Conservation (phyloP, 1,140 invertebrate species). For the Cheumatopsyche charites region DNA sequence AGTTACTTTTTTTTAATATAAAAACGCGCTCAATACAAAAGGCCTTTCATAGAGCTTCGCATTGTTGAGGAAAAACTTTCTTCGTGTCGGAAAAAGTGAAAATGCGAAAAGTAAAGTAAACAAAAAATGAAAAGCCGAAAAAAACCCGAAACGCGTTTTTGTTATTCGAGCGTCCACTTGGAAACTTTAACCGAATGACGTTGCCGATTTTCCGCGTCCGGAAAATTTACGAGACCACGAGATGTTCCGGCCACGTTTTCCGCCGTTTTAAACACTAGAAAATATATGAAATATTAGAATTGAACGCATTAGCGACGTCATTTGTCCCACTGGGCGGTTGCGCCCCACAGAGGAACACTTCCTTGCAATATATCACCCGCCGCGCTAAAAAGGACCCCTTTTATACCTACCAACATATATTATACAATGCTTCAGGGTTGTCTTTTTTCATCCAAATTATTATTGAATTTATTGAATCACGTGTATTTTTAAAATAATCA, state of each 20-base stretch:
- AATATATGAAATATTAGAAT: conserved; percentile 4
- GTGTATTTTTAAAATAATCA: too few species aligned
- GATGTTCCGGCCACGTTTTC: not conserved
- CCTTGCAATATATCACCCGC: conserved; percentile 42
- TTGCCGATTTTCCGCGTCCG: not conserved
- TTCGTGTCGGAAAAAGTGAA: not conserved
- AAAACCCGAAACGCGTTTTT: conserved; percentile 4
- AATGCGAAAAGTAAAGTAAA: not conserved
- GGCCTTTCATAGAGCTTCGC: not conserved
- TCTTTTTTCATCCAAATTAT: too few species aligned
- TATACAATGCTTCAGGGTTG: too few species aligned
- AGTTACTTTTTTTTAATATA: not conserved
- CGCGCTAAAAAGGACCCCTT: conserved; percentile 42
- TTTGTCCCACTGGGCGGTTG: not conserved
- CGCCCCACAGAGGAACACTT: conserved; percentile 34
- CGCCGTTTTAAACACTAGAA: conserved; percentile 3
- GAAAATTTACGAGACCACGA: not conserved
- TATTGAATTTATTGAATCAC: too few species aligned
- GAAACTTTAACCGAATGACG: not conserved
- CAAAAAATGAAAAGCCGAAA: not conserved
- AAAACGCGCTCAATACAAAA: not conserved
- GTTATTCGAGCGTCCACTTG: conserved; percentile 11
- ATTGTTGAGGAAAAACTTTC: not conserved
- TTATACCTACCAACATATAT: not conserved
- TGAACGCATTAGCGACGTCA: not conserved